Percentiles rank a stretch among this genome's conserved stretches.
Conservation (phyloP, 2,113 vertebrate genomes). For the Pseudopipra pipra region DNA sequence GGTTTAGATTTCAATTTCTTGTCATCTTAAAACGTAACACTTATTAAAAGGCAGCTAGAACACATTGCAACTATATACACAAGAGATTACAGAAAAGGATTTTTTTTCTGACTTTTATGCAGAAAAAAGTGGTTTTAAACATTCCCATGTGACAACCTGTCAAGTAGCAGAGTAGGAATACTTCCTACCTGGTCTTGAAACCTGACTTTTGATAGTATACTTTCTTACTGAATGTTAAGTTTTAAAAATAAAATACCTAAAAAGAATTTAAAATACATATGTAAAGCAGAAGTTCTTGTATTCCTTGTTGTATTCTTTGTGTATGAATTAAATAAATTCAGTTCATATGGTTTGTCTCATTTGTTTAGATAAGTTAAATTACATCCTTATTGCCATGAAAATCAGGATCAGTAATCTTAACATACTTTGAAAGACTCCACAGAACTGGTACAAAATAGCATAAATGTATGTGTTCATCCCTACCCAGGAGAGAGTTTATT, state of each 20-base stretch:
- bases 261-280: neutral
- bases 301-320: neutral
- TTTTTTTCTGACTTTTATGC: neutral
- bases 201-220: neutral
- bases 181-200: neutral
- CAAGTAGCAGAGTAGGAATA: neutral
- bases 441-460: neutral
- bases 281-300: neutral
- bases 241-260: slow-evolving; percentile 37
- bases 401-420: neutral
- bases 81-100: neutral
- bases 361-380: neutral
- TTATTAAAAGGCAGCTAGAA: neutral
- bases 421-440: neutral
- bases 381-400: neutral
- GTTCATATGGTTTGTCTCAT: neutral
- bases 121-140: neutral
- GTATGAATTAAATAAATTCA: slow-evolving; percentile 22
- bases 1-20: neutral
- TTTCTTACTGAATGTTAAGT: slow-evolving; percentile 1
- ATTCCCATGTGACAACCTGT: neutral
- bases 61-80: neutral
- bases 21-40: neutral
- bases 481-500: neutral
- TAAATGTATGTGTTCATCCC: neutral